phyloP scores from a whole-genome alignment of 2,888 invertebrate species.

The Temnothorax ravouxi region DNA sequence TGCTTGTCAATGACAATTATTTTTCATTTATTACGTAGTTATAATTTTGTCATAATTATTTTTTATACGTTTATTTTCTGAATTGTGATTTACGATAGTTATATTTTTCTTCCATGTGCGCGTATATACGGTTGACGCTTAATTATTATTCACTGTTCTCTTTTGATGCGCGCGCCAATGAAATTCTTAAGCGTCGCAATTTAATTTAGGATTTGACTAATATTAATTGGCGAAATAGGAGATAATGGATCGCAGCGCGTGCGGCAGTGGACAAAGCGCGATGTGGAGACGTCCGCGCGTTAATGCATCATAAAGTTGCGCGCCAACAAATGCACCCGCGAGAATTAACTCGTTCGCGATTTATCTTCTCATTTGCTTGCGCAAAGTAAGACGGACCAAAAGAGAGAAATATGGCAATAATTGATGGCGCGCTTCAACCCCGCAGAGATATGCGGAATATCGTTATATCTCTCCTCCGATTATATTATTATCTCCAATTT shows the following conservation, averaged over 20 bases:
- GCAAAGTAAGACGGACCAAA: conserved; percentile 36
- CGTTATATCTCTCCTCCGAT: not conserved
- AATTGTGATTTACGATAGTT: not conserved
- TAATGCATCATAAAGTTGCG: conserved; percentile 49
- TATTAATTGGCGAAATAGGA: conserved; percentile 44
- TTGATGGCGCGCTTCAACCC: conserved; percentile 29
- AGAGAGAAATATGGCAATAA: conserved; percentile 1
- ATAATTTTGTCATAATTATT: not conserved
- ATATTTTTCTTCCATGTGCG: not conserved
- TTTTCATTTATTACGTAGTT: not conserved
- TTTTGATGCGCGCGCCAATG: conserved; percentile 5
- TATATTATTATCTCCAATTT: conserved; percentile 1
- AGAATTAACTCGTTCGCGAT: conserved; percentile 45
- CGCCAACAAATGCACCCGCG: conserved; percentile 30
- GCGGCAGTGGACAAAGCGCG: conserved; percentile 18
- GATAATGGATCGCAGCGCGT: conserved; percentile 37
- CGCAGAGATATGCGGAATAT: not conserved
- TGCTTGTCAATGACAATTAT: not conserved
- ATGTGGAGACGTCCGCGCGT: conserved; percentile 18
- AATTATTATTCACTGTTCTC: conserved; percentile 13
- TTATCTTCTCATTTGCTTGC: conserved; percentile 49
- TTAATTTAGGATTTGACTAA: conserved; percentile 49
- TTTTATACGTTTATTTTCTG: not conserved
- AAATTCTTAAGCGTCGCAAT: conserved; percentile 34
- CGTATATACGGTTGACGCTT: not conserved